Conservation (phyloP, 92 coral and sea anemone genomes). For the Actinernus sp. region DNA sequence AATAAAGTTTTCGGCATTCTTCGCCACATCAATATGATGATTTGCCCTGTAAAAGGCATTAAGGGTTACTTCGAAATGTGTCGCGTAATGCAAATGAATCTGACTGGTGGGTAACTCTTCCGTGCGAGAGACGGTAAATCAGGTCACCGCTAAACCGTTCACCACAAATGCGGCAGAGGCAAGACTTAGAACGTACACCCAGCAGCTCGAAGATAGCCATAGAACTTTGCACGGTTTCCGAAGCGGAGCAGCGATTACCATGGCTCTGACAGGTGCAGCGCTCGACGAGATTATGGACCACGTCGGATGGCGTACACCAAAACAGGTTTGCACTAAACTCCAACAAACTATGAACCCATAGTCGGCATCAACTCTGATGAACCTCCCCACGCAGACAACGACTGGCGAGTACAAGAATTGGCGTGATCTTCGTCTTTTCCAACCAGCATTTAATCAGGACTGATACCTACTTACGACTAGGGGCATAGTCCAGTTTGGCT, state of each 20-base stretch:
- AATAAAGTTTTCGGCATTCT: constrained; percentile 8
- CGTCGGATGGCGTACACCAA: constrained; percentile 1
- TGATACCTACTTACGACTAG: too few relatives aligned
- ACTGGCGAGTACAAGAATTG: background rate
- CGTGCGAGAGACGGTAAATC: background rate
- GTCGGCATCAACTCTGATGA: background rate
- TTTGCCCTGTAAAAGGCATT: constrained; percentile 8
- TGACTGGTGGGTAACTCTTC: background rate
- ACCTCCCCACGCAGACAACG: background rate
- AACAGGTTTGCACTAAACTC: background rate
- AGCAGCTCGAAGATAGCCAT: background rate
- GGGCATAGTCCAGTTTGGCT: too few relatives aligned
- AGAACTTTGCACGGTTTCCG: background rate
- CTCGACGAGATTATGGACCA: constrained; percentile 5
- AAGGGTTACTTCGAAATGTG: background rate
- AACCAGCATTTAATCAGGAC: background rate
- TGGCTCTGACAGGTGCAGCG: background rate
- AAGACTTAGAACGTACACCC: background rate
- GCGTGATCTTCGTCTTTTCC: background rate
- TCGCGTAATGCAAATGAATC: background rate
- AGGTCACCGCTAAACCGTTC: background rate
- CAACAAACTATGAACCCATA: background rate
- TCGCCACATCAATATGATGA: background rate
- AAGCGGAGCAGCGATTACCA: background rate
- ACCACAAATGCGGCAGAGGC: constrained; percentile 6